These are phyloP conservation scores for Sciaenops ocellatus DNA, from an alignment of 2,797 vertebrate genomes.

Conservation along the genomic window DNA sequence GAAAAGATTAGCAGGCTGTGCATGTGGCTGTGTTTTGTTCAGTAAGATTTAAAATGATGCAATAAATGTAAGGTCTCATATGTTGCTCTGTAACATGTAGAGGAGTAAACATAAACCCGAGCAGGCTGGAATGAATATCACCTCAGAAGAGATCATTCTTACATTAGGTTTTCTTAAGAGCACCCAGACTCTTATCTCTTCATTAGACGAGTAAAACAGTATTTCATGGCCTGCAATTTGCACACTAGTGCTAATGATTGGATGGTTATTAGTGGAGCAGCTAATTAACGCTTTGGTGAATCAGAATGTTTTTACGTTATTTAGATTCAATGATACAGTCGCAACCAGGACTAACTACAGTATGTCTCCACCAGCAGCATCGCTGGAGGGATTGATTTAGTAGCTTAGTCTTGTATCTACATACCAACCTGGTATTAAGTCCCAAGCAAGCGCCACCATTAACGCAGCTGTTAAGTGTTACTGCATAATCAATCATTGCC, in stretches of 20 bases:
- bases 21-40: conserved; percentile 12
- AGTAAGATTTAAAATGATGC: conserved; percentile 41
- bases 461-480: conserved; percentile 68
- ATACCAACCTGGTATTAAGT: conserved; percentile 55
- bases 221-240: conserved; percentile 68
- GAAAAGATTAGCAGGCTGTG: conserved; percentile 49
- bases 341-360: conserved; percentile 1
- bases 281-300: conserved; percentile 66
- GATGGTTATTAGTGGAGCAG: conserved; percentile 62
- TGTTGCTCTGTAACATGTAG: conserved; percentile 7
- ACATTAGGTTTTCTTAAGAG: not conserved
- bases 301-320: conserved; percentile 47
- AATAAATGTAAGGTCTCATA: conserved; percentile 24
- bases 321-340: conserved; percentile 23
- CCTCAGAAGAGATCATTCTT: conserved; percentile 20
- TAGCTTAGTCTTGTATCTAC: conserved; percentile 40
- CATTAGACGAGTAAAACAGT: conserved; percentile 69
- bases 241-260: conserved; percentile 59
- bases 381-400: conserved; percentile 51
- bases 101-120: conserved; percentile 14
- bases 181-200: conserved; percentile 56
- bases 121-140: conserved; percentile 6
- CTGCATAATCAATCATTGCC: conserved; percentile 61
- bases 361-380: not conserved
- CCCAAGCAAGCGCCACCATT: conserved; percentile 52